Evolutionary conservation across 2,797 vertebrate genomes (phyloP), one percentile per base, ranked within the genome.

Genomic region (Acanthis flammea): DNA sequence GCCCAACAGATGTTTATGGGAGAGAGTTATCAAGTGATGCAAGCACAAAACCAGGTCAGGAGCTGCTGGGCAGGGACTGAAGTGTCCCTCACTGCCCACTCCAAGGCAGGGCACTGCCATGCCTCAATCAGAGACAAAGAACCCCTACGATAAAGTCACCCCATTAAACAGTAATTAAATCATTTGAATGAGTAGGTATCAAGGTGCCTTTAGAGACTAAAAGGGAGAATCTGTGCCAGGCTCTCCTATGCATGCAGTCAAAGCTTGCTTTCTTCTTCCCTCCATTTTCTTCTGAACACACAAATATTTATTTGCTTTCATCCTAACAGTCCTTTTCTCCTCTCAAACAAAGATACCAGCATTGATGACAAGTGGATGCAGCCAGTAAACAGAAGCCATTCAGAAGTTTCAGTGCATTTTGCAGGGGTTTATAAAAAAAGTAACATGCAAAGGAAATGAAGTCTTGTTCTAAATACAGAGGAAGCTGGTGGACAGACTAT

Each of bases 401-500:
- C 83, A 79, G 62, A 60, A 94, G 54, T 54, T 78, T 24, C 33
- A 53, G 57, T 23, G 57, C 33, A 84, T 76, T 94, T 65, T 24
- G 31, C 9, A 83, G 24, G 10, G 35, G 35, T 68, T 86, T 66
- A 78, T 57, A 80, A 66, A 89, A 95, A 50, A 63, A 89, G 31
- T 58, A 85, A 77, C 30, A 30, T 2, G 14, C 47, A 83, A n/a
- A 93, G 92, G 85, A 96, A 95, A 87, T 74, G 47, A 96, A 91
- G 44, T 51, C 58, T 91, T 78, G 58, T 19, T 77, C 82, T 90
- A 88, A 92, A 91, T 55, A 65, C 65, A 90, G 81, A 88, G 31
- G 44, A 83, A 83, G 25, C 31, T 51, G 42, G 68, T 54, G 42
- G 73, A 78, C 24, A 83, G 65, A 91, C 80, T 51, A 65, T n/a